Percentiles rank a stretch among this genome's conserved stretches.
phyloP scores from a whole-genome alignment of 2,797 vertebrate species.

The Podarcis lilfordi region DNA sequence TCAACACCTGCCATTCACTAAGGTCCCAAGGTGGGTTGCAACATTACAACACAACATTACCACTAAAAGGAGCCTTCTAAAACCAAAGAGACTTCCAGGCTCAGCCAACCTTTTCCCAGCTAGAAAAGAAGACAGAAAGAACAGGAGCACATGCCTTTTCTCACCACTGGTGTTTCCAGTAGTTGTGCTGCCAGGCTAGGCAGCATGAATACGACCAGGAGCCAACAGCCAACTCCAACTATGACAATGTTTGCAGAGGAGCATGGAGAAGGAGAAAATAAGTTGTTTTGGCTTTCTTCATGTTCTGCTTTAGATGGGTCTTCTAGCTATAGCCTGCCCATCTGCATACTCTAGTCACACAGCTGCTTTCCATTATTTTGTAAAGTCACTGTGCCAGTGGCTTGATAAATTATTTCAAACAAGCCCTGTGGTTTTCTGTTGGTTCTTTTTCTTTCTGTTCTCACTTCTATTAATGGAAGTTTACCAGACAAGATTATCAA shows the following conservation, averaged over 20 bases:
- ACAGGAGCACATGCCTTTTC: background rate
- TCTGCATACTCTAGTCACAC: too few relatives aligned
- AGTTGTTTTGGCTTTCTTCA: background rate
- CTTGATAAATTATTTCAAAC: background rate
- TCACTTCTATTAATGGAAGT: background rate
- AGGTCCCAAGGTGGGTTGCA: too few relatives aligned
- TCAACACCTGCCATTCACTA: too few relatives aligned
- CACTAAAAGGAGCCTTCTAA: too few relatives aligned
- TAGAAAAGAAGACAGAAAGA: background rate
- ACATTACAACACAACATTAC: too few relatives aligned
- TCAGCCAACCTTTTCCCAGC: background rate
- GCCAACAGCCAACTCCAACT: background rate
- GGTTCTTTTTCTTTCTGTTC: background rate
- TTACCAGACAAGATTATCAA: conserved; percentile 18
- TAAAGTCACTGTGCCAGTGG: background rate
- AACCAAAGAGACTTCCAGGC: too few relatives aligned
- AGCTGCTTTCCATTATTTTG: background rate
- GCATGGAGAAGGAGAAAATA: background rate
- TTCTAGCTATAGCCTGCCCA: background rate
- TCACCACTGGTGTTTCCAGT: background rate
- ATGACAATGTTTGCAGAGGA: background rate
- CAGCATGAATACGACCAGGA: background rate
- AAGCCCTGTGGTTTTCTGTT: conserved; percentile 12
- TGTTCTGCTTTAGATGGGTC: background rate
- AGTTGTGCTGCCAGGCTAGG: background rate